Evolutionary conservation across 1,140 invertebrate species (phyloP), one percentile per base, ranked within the genome.

Genomic region (Dendroctonus valens): DNA sequence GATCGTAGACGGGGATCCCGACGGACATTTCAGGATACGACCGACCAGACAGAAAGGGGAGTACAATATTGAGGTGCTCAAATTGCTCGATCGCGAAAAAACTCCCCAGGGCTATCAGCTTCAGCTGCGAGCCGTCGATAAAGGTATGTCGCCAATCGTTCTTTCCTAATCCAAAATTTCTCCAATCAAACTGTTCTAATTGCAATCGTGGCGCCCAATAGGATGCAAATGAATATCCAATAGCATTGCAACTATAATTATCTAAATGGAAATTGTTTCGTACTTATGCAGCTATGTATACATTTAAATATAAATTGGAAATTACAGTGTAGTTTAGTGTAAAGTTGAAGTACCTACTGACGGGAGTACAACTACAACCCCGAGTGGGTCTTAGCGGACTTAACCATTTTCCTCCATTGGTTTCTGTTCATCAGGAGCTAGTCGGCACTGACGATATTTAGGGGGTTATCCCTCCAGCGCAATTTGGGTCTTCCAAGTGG

Each of bases 1-100:
- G 70, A 96, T 98, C 63, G 86, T 93, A 5, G 89, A 91, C 51
- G 94, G 93, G 0, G 93, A 96, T 78, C 88, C 91, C 0, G 88
- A 94, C 72, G 91, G 91, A 0, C 88, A 94, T 78, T 96, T 96
- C 77, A 83, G 89, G 11, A 86, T 97, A 50, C 79, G 85, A 65
- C 79, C 85, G 12, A 83, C 84, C 3, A 72, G 81, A 42, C 83
- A 85, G 62, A 76, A 81, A 0, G 85, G 86, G 48, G 90, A 92
- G 74, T 92, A 85, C 75, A 90, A 89, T 71, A 86, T 92, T 65
- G 86, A 91, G 51, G 87, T 93, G 2, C 83, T 92, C 41, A 86
- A 87, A 53, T 79, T 92, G 50, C 79, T 94, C 40, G 91, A 94
- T 75, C 79, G 91, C 12, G 90, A 92, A 74, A 81, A 81, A 6